Evolutionary conservation across 2,888 invertebrate species (phyloP).

Genomic region (Mythimna pallens): DNA sequence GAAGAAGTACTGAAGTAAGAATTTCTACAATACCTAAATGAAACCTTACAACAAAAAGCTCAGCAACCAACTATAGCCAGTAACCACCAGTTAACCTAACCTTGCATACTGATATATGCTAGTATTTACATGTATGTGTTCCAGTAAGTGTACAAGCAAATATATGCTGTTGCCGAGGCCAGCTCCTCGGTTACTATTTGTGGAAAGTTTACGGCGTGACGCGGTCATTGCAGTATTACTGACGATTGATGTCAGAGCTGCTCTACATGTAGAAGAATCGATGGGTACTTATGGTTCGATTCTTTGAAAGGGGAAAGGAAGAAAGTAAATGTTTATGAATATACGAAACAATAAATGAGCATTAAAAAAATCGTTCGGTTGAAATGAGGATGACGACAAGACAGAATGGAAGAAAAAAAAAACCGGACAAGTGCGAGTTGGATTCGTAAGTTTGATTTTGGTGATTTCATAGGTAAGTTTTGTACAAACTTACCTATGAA

Average conservation of each 20-base stretch:
- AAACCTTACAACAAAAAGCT: background rate
- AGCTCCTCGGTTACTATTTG: constrained; percentile 56
- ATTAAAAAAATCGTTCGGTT: too few species aligned
- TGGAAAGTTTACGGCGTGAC: constrained; percentile 61
- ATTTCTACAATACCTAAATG: too few species aligned
- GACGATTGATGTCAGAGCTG: constrained; percentile 36
- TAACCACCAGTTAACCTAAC: constrained; percentile 21
- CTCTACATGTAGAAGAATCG: background rate
- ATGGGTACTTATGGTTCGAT: background rate
- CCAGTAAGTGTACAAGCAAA: constrained; percentile 38
- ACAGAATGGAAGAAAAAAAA: too few species aligned
- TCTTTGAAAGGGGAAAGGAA: background rate
- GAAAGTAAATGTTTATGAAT: too few species aligned
- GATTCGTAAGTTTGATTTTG: too few species aligned
- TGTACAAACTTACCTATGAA: too few species aligned
- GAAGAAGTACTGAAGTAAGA: too few species aligned
- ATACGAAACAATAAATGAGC: too few species aligned
- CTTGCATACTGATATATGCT: constrained; percentile 14
- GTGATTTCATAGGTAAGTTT: too few species aligned
- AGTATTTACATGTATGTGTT: background rate
- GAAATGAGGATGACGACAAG: too few species aligned
- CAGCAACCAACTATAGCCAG: constrained; percentile 10
- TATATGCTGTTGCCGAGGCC: constrained; percentile 60
- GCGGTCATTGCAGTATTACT: constrained; percentile 29
- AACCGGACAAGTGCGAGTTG: too few species aligned